phyloP scores from a whole-genome alignment of 2,797 vertebrate species.

The Falco cherrug region DNA sequence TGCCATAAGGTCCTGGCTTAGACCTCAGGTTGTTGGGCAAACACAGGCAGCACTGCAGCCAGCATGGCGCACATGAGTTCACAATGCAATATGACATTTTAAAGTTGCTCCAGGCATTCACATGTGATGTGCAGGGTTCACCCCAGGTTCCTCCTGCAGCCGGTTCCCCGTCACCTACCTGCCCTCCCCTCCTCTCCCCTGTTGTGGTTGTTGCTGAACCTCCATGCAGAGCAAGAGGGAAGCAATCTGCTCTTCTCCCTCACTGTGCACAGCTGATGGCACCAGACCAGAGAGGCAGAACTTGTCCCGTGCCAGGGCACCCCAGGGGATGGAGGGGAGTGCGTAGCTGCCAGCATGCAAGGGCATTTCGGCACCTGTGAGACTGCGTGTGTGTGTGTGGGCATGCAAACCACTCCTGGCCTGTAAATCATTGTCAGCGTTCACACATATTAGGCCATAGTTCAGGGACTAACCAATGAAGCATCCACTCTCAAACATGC shows the following conservation, averaged over 20 bases:
- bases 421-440: slow-evolving; percentile 63
- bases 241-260: not conserved
- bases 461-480: slow-evolving; percentile 45
- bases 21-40: not conserved
- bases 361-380: not conserved
- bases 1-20: not conserved
- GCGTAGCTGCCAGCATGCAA: not conserved
- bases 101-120: not conserved
- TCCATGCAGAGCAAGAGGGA: accelerated
- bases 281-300: not conserved
- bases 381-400: not conserved
- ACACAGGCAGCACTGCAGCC: accelerated
- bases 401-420: not conserved
- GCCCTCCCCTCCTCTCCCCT: not conserved
- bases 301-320: not conserved
- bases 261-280: not conserved
- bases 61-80: not conserved
- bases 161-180: accelerated
- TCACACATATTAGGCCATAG: slow-evolving; percentile 26
- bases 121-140: not conserved
- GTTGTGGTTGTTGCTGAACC: not conserved
- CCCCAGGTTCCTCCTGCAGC: not conserved
- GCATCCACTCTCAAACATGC: slow-evolving; percentile 24
- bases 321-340: not conserved
- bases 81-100: not conserved